Conservation (phyloP, 1,140 invertebrate species). For the Oedothorax gibbosus region DNA sequence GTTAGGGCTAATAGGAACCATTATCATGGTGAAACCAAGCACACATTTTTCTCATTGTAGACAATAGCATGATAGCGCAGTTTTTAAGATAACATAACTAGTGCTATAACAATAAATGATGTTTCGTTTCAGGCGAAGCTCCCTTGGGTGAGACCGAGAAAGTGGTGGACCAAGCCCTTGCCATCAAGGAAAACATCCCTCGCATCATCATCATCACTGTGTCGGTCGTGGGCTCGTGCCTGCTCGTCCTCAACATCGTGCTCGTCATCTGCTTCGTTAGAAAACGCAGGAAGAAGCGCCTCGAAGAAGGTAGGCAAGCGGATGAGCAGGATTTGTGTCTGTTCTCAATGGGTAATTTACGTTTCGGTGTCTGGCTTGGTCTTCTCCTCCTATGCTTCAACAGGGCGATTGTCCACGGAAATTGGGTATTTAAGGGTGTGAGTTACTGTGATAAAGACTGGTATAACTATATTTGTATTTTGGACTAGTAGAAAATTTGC, state of each 20-base stretch:
- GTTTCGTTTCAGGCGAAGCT: conserved; percentile 18
- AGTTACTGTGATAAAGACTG: too few species aligned
- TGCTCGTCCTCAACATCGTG: conserved; percentile 83
- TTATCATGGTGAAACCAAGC: too few species aligned
- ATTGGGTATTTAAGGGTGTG: too few species aligned
- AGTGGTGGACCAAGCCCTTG: conserved; percentile 71
- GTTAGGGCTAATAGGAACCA: too few species aligned
- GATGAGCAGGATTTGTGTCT: conserved; percentile 60
- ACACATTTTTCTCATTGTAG: too few species aligned
- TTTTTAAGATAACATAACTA: too few species aligned
- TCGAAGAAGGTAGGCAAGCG: conserved; percentile 70
- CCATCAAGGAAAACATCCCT: conserved; percentile 76
- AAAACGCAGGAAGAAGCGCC: conserved; percentile 76
- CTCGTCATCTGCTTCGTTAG: conserved; percentile 87
- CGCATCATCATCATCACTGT: conserved; percentile 85
- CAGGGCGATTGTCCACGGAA: too few species aligned
- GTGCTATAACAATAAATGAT: background rate
- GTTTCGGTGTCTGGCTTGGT: conserved; percentile 42
- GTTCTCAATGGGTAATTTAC: conserved; percentile 62
- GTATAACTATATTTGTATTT: too few species aligned
- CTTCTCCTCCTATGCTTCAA: too few species aligned
- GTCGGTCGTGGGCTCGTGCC: conserved; percentile 80
- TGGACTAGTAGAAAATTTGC: too few species aligned
- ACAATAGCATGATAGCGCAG: too few species aligned
- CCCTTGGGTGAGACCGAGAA: conserved; percentile 52